Evolutionary conservation across 2,888 invertebrate species (phyloP).

Genomic region (Cecidostiba fungosa): DNA sequence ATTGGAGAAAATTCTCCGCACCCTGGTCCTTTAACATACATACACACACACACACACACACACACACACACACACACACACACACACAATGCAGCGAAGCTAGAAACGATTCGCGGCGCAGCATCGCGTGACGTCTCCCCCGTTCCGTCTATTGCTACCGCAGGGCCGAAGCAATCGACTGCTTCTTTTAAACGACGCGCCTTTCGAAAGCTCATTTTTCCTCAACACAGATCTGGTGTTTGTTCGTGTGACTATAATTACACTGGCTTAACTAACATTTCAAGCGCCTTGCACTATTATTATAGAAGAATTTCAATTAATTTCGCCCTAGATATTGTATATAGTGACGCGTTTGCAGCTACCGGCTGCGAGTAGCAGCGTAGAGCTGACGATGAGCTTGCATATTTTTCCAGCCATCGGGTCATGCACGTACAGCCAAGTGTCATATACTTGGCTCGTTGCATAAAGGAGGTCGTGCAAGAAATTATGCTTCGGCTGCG

Average conservation of each 20-base stretch:
- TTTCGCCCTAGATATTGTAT: not conserved
- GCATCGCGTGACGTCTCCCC: conserved; percentile 24
- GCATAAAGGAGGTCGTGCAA: conserved; percentile 17
- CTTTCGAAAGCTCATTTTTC: not conserved
- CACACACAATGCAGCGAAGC: not conserved
- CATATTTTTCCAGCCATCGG: conserved; percentile 10
- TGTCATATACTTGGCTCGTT: not conserved
- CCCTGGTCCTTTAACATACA: too few relatives aligned
- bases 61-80: too few relatives aligned
- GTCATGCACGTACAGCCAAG: not conserved
- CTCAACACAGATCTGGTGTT: not conserved
- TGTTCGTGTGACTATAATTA: not conserved
- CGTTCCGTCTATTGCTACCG: not conserved
- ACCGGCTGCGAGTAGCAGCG: not conserved
- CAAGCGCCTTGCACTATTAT: not conserved
- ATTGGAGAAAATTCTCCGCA: too few relatives aligned
- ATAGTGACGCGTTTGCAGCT: not conserved
- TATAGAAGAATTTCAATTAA: not conserved
- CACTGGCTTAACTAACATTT: not conserved
- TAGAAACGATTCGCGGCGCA: not conserved
- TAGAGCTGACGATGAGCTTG: not conserved
- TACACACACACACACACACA: too few relatives aligned
- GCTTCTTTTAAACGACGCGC: conserved; percentile 25
- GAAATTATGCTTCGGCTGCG: conserved; percentile 13
- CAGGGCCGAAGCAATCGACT: not conserved